Conservation (phyloP, 2,888 invertebrate species). For the Trichopoda pennipes region DNA sequence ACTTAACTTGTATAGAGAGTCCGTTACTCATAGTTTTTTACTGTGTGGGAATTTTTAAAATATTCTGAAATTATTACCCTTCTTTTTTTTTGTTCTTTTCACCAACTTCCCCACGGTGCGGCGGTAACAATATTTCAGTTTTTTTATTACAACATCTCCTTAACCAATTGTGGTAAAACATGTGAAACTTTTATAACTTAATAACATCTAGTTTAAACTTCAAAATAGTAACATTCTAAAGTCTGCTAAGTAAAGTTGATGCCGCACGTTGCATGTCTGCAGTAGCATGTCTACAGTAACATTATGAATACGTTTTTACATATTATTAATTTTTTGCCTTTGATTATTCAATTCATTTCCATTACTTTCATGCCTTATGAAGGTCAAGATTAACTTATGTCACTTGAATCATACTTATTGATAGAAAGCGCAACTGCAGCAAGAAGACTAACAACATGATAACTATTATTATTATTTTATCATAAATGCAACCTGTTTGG, state of each 20-base stretch:
- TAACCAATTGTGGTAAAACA: too few species aligned
- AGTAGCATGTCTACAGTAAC: neutral
- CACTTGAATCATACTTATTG: neutral
- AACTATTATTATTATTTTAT: neutral
- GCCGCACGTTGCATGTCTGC: conserved; percentile 40
- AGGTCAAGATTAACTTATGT: neutral
- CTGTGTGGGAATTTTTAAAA: too few species aligned
- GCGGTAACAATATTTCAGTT: too few species aligned
- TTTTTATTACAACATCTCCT: too few species aligned
- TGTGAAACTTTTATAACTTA: too few species aligned
- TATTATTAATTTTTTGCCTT: neutral
- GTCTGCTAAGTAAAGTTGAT: conserved; percentile 7
- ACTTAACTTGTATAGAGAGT: too few species aligned
- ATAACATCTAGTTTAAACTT: conserved; percentile 20
- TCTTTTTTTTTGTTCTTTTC: too few species aligned
- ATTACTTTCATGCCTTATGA: neutral
- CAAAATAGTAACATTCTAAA: conserved; percentile 45
- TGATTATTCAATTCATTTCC: neutral
- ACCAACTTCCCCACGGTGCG: too few species aligned
- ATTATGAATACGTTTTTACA: neutral
- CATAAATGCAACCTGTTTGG: neutral
- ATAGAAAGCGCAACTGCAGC: neutral
- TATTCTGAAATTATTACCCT: too few species aligned
- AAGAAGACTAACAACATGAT: neutral
- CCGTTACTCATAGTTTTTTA: too few species aligned